Evolutionary conservation across 2,797 vertebrate species (phyloP).

Genomic region (Semotilus atromaculatus): DNA sequence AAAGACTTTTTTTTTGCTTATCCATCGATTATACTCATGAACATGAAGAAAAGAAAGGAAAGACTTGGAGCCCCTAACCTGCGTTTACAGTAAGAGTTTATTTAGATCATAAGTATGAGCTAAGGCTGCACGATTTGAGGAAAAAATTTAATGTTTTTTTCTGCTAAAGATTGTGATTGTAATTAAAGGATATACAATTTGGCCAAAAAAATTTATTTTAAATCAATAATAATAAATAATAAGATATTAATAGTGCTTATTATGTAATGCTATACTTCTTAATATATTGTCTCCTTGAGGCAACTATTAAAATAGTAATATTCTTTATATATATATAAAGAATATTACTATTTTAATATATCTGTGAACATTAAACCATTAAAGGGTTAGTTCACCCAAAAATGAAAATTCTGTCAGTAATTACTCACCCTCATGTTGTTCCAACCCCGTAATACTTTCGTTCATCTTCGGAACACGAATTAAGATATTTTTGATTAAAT

Average conservation of each 20-base stretch:
- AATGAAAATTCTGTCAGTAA: no score
- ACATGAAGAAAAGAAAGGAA: slow-evolving; percentile 82
- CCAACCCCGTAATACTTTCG: no score
- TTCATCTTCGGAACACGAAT: no score
- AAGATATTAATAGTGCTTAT: background rate
- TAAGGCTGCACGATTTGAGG: background rate
- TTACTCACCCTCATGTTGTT: no score
- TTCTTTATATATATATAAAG: background rate
- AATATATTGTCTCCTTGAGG: no score
- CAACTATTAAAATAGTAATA: no score
- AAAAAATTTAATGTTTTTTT: background rate
- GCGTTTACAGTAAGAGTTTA: slow-evolving; percentile 84
- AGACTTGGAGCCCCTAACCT: slow-evolving; percentile 83
- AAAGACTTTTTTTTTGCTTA: background rate
- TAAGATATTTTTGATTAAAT: no score
- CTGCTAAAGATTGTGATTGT: background rate
- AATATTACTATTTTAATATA: background rate
- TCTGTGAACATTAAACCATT: background rate
- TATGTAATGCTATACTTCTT: background rate
- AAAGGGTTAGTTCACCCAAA: no score
- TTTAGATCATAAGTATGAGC: slow-evolving; percentile 48
- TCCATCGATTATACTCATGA: slow-evolving; percentile 47
- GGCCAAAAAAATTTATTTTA: background rate
- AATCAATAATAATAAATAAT: background rate
- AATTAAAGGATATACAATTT: background rate